Percentiles rank a stretch among this genome's conserved stretches.
These are phyloP conservation scores for Erinaceus europaeus DNA, from an alignment of 2,113 vertebrate species.

Conservation along the genomic window DNA sequence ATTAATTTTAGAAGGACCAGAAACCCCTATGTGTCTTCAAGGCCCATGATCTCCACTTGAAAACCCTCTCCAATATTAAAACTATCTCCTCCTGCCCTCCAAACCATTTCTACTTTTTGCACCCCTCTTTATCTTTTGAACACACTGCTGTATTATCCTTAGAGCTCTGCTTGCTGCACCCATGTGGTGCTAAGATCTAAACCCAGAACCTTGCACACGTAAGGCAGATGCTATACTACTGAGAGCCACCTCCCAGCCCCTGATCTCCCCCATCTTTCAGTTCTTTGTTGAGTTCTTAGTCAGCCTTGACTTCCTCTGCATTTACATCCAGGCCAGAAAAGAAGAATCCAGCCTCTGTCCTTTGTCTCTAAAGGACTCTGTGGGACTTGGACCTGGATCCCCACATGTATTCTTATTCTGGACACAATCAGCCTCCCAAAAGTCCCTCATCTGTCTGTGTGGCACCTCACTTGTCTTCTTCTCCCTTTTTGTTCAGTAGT, in stretches of 20 bases:
- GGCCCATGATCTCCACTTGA: background rate
- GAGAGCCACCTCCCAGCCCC: too few species aligned
- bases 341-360: background rate
- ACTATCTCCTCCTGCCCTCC: background rate
- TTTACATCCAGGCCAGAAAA: background rate
- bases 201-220: too few species aligned
- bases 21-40: background rate
- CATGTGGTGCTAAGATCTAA: too few species aligned
- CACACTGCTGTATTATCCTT: too few species aligned
- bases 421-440: background rate
- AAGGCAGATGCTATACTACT: too few species aligned
- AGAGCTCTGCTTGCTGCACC: too few species aligned
- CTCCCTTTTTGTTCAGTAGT: background rate
- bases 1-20: background rate
- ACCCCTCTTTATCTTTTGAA: background rate
- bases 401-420: background rate
- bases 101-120: background rate
- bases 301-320: background rate
- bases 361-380: background rate
- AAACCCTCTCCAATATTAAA: background rate
- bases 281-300: background rate
- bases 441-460: background rate
- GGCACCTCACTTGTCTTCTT: background rate
- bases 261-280: background rate
- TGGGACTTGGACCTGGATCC: background rate